Conservation (phyloP, 2,797 vertebrate species). For the Xiphophorus birchmanni region DNA sequence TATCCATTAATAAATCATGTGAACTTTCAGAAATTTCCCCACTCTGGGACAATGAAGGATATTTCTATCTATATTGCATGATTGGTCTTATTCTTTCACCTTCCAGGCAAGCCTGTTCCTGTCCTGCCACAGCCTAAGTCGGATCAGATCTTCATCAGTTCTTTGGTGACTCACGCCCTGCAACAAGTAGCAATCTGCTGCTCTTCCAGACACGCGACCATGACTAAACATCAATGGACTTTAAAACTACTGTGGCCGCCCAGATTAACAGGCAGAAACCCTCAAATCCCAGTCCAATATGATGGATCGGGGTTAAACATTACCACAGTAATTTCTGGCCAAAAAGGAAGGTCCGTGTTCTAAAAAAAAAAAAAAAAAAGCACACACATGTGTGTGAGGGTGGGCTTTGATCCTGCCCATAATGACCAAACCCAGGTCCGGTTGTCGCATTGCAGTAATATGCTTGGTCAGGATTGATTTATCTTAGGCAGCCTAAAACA, state of each 20-base stretch:
- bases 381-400: slow-evolving; percentile 31
- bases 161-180: slow-evolving; percentile 62
- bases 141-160: slow-evolving; percentile 41
- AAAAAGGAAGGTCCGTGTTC: slow-evolving; percentile 26
- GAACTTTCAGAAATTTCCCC: background rate
- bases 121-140: slow-evolving; percentile 34
- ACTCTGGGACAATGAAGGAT: too few species aligned
- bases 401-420: slow-evolving; percentile 40
- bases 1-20: slow-evolving; percentile 4
- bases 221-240: slow-evolving; percentile 60
- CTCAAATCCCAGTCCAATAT: slow-evolving; percentile 57
- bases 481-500: slow-evolving; percentile 28
- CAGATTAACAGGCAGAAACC: slow-evolving; percentile 58
- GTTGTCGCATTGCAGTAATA: slow-evolving; percentile 17
- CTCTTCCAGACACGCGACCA: slow-evolving; percentile 66
- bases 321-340: slow-evolving; percentile 43
- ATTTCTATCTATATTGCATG: slow-evolving; percentile 6
- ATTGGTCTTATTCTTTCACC: slow-evolving; percentile 59
- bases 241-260: slow-evolving; percentile 69
- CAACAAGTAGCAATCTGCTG: slow-evolving; percentile 54
- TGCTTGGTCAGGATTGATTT: slow-evolving; percentile 44
- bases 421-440: slow-evolving; percentile 39
- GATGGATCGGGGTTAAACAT: slow-evolving; percentile 55
- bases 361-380: slow-evolving; percentile 16
- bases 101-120: slow-evolving; percentile 38